Evolutionary conservation across 1,140 invertebrate species (phyloP).

Genomic region (Trichogramma pretiosum): DNA sequence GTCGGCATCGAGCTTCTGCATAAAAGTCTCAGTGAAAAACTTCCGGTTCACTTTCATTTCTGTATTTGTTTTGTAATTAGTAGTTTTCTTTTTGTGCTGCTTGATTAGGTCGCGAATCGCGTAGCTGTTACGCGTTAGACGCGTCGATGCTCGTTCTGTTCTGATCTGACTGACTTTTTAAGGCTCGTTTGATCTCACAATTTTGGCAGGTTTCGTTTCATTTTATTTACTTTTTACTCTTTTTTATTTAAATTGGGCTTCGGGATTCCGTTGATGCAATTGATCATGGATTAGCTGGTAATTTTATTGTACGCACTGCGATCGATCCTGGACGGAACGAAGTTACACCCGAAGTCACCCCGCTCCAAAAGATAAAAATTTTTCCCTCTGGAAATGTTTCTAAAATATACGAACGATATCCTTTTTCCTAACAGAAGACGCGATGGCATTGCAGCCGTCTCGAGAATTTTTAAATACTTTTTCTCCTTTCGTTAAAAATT

Average conservation of each 20-base stretch:
- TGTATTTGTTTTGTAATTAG: slow-evolving; percentile 8
- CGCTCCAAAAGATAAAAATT: slow-evolving; percentile 4
- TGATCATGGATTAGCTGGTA: neutral
- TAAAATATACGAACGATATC: slow-evolving; percentile 5
- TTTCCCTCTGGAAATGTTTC: neutral
- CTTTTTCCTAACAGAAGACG: slow-evolving; percentile 9
- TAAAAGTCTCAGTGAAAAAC: slow-evolving; percentile 5
- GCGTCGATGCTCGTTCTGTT: slow-evolving; percentile 18
- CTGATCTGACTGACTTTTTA: slow-evolving; percentile 9
- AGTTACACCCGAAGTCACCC: slow-evolving; percentile 5
- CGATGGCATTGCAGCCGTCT: neutral
- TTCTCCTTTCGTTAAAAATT: neutral
- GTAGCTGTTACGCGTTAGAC: slow-evolving; percentile 37
- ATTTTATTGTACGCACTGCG: slow-evolving; percentile 6
- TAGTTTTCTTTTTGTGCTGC: slow-evolving; percentile 4
- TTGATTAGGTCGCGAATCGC: slow-evolving; percentile 28
- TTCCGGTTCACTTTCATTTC: slow-evolving; percentile 4
- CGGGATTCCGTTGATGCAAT: neutral
- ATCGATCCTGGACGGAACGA: neutral
- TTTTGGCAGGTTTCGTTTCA: neutral
- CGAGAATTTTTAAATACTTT: slow-evolving; percentile 15
- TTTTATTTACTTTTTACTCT: slow-evolving; percentile 9
- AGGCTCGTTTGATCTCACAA: slow-evolving; percentile 4
- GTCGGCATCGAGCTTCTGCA: too few species aligned
- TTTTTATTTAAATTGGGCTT: slow-evolving; percentile 5